Base-by-base conservation (phyloP, 2,797 vertebrate species). In the Phaenicophaeus curvirostris region DNA sequence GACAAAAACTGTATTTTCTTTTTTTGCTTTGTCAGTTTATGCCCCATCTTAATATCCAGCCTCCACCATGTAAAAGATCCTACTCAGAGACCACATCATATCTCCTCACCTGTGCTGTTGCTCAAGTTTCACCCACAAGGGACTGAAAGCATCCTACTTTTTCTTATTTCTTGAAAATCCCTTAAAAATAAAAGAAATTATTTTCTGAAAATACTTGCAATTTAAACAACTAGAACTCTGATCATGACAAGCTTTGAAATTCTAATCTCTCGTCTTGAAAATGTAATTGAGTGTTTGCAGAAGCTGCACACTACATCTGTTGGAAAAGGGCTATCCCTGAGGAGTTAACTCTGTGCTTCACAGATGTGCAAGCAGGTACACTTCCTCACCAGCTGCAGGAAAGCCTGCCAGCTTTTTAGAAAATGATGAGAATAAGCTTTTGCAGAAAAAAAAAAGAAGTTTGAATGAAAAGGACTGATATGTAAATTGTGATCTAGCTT, bases 201-300 rank as follows among this genome's bases (percentile, higher is more conserved):
- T 87, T 85, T 85, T 84, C 58, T 55, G 69, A 85, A 93, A 84
- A 93, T 66, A 37, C n/a, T 80, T 83, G 58, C 42, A 87, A 80
- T 85, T 73, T 90, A 58, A 89, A 55, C 55, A 73, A 27, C 48
- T 81, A 54, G 24, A 79, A 18, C 30, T 85, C 57, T 61, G 37
- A 48, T 89, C 14, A 0, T 72, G 41, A 65, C 50, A 83, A 46
- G 17, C 31, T 89, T 84, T 87, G 46, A 83, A 80, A 89, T 83
- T 93, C 50, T 89, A 62, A 80, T 89, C 28, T 93, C 78, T 77
- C 39, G 33, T 89, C 85, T 81, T 89, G 69, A 85, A 74, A 91
- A 89, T 27, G 27, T 85, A 94, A 93, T 80, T 72, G 62, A 90
- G 76, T 91, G 66, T 80, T 92, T 91, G 73, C 54, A 69, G 51